Conservation (phyloP, 2,797 vertebrate genomes). For the Paguma larvata region DNA sequence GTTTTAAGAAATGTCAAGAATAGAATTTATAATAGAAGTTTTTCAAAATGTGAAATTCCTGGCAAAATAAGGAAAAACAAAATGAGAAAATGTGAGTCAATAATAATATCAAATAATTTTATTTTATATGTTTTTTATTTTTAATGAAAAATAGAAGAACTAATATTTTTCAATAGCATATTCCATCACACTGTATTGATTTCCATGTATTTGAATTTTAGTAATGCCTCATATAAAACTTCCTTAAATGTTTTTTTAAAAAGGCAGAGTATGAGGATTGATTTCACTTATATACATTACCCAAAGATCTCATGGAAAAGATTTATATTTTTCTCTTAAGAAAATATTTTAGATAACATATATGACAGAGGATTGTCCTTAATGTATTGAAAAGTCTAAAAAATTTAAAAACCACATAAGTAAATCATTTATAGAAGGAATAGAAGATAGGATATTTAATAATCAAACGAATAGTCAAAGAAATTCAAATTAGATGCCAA, state of each 20-base stretch:
- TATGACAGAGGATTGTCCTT: not conserved
- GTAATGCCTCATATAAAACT: not conserved
- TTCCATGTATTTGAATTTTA: not conserved
- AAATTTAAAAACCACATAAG: not conserved
- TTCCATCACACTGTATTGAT: not conserved
- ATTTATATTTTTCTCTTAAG: not conserved
- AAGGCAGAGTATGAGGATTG: not conserved
- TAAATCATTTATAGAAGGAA: conserved; percentile 20
- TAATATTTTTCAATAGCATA: not conserved
- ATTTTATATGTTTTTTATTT: not conserved
- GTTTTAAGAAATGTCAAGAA: conserved; percentile 9
- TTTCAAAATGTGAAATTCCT: conserved; percentile 4
- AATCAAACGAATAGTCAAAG: not conserved
- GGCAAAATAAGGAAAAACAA: not conserved
- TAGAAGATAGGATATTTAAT: too few relatives aligned
- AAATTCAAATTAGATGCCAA: not conserved
- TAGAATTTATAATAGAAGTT: not conserved
- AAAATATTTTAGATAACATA: not conserved
- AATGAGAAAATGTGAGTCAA: not conserved
- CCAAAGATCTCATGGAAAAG: not conserved
- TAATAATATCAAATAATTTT: not conserved
- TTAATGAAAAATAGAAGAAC: not conserved
- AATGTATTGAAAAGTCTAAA: not conserved
- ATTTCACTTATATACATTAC: not conserved
- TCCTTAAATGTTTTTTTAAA: not conserved